Evolutionary conservation across 2,888 invertebrate species (phyloP), one percentile per base, ranked within the genome.

Genomic region (Drosophila seclusa): DNA sequence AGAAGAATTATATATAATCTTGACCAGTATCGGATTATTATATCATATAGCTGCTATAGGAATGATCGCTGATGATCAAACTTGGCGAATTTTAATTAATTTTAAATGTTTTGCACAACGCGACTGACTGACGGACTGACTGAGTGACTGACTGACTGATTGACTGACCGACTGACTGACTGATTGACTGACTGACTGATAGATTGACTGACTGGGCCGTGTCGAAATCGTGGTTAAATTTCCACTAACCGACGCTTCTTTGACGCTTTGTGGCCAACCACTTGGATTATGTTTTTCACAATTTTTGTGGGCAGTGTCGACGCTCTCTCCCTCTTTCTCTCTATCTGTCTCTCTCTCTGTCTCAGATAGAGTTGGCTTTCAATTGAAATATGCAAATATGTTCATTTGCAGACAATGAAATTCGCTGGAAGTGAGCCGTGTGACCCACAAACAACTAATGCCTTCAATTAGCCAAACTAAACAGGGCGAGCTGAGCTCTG

Each of bases 391-490:
- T 75, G 68, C 71, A 72, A 72, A 80, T 80, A 78, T 87, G 82
- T 69, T 82, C 80, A 87, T 87, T 90, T 89, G 68, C 61, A 64
- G 32, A 89, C 89, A 89, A 90, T 71, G 80, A 58, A 73, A 40
- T 88, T 89, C 73, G 62, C 67, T 48, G 74, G 84, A 90, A 90
- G 69, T 38, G 58, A 61, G 38, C 55, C 75, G n/a, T 80, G 75
- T 69, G 83, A 86, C 87, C 89, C 89, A 91, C 82, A 91, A 90
- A 89, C 79, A 87, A 90, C 91, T 91, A 89, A 87, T 87, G 87
- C 87, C 80, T 76, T 73, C 82, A 90, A 89, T 89, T 91, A 91
- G 85, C 80, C 76, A 62, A 78, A 75, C 79, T 76, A 76, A 83
- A 71, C 70, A 83, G 59, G 45, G 45, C 24, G 16, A 24, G 4